Percentiles rank a stretch among this genome's conserved stretches.
Evolutionary conservation across 2,888 invertebrate genomes (phyloP).

Genomic region (Thyatira batis): DNA sequence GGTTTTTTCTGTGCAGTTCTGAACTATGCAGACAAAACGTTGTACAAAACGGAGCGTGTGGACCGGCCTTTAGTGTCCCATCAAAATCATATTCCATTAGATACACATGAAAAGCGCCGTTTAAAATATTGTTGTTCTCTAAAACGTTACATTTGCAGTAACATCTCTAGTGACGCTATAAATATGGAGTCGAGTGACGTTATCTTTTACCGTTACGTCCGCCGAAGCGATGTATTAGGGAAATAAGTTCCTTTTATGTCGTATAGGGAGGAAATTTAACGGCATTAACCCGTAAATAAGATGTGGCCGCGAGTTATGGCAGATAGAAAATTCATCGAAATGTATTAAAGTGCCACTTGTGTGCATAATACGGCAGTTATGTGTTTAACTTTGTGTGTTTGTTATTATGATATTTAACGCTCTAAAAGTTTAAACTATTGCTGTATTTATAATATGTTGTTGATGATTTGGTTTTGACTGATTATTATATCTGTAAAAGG

Average conservation of each 20-base stretch:
- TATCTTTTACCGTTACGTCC: constrained; percentile 46
- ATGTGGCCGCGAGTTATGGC: constrained; percentile 28
- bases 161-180: constrained; percentile 47
- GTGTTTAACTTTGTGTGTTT: not conserved
- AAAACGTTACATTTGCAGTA: constrained; percentile 32
- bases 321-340: constrained; percentile 31
- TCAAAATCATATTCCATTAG: not conserved
- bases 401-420: not conserved
- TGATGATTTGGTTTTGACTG: too few relatives aligned
- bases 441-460: not conserved
- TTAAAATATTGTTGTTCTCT: constrained; percentile 19
- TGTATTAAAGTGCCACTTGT: constrained; percentile 27
- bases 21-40: too few relatives aligned
- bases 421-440: not conserved
- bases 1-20: too few relatives aligned
- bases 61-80: too few relatives aligned
- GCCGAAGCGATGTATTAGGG: constrained; percentile 57
- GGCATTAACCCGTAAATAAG: constrained; percentile 44
- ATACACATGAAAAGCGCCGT: not conserved
- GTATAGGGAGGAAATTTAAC: constrained; percentile 53
- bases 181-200: constrained; percentile 51
- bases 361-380: not conserved
- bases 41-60: too few relatives aligned
- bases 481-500: too few relatives aligned
- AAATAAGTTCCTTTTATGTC: constrained; percentile 65